Conservation (phyloP, 2,797 vertebrate species). For the Sylvia borin region DNA sequence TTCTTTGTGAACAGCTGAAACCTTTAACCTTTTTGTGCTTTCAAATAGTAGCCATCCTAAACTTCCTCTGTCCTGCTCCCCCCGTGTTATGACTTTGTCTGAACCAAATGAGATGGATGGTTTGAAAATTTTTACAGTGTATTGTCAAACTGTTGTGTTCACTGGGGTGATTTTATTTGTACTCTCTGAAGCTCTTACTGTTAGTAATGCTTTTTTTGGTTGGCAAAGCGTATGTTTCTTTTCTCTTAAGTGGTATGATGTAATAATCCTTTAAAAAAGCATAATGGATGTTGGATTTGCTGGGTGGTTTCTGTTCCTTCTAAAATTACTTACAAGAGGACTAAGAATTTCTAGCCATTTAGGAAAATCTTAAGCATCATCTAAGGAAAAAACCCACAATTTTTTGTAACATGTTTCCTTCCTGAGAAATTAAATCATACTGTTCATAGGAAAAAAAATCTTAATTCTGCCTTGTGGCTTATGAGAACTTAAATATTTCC, state of each 20-base stretch:
- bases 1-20: background rate
- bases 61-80: background rate
- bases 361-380: background rate
- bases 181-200: background rate
- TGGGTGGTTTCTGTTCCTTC: background rate
- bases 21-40: background rate
- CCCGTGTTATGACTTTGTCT: background rate
- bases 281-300: background rate
- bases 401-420: background rate
- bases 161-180: background rate
- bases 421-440: background rate
- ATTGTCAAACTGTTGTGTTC: background rate
- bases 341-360: background rate
- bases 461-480: background rate
- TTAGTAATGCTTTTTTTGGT: background rate
- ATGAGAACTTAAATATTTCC: background rate
- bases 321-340: background rate
- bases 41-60: background rate
- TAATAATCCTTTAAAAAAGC: background rate
- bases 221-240: background rate
- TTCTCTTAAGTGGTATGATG: background rate
- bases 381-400: background rate
- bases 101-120: rapidly evolving
- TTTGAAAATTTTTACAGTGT: background rate
- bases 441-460: background rate